Conservation (phyloP, 2,113 vertebrate species). For the Silurus glanis region DNA sequence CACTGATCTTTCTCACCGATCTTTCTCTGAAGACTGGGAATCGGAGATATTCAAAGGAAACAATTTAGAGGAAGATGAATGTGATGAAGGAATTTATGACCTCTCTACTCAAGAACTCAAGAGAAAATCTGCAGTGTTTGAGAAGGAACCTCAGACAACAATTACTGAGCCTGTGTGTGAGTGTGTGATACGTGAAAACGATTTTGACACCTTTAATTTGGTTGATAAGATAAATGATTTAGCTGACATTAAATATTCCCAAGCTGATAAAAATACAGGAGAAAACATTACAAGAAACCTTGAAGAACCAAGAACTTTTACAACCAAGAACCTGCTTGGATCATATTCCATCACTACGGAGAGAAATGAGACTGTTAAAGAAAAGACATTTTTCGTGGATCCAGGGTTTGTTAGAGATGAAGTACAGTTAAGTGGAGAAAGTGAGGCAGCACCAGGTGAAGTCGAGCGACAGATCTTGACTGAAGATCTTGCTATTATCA, state of each 20-base stretch:
- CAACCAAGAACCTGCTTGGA: background rate
- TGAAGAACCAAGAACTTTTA: background rate
- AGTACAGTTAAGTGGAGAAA: background rate
- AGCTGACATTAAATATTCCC: background rate
- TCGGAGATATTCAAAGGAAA: background rate
- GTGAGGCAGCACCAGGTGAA: conserved; percentile 44
- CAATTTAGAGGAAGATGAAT: background rate
- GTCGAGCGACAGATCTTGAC: background rate
- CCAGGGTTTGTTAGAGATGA: background rate
- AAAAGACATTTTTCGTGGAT: background rate
- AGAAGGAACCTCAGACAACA: background rate
- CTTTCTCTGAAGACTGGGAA: background rate
- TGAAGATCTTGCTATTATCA: background rate
- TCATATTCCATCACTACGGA: too few relatives aligned
- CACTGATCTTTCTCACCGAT: background rate
- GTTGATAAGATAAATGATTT: background rate
- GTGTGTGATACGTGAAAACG: background rate
- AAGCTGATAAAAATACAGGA: background rate
- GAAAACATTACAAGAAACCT: background rate
- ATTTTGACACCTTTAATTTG: background rate
- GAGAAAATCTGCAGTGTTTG: background rate
- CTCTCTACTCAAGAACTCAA: background rate
- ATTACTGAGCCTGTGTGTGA: background rate
- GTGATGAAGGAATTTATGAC: background rate
- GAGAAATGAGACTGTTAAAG: background rate